Percentiles rank a stretch among this genome's conserved stretches.
Evolutionary conservation across 1,140 invertebrate species (phyloP).

Genomic region (Diploscapter pachys): DNA sequence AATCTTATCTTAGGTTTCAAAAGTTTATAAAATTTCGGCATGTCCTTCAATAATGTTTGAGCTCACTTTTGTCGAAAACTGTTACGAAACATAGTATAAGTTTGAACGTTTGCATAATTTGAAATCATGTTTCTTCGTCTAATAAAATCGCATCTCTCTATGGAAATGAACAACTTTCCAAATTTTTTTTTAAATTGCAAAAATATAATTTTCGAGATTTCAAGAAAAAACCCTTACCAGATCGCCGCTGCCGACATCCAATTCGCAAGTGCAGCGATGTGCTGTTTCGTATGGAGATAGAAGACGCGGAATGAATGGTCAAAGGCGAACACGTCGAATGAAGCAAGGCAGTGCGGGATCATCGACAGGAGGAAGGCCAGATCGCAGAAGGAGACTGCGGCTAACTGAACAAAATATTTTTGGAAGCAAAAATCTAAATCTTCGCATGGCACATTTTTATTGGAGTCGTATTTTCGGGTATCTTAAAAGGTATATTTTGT

Average conservation of each 20-base stretch:
- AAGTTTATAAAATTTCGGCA: too few relatives aligned
- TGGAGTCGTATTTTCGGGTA: background rate
- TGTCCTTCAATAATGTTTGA: too few relatives aligned
- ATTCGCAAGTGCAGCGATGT: slow-evolving; percentile 51
- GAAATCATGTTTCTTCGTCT: too few relatives aligned
- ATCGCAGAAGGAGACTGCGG: slow-evolving; percentile 55
- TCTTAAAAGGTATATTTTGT: background rate
- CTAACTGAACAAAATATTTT: slow-evolving; percentile 43
- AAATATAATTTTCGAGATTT: background rate
- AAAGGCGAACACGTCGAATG: slow-evolving; percentile 42
- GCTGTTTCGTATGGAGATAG: slow-evolving; percentile 42
- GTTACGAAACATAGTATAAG: too few relatives aligned
- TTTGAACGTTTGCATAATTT: too few relatives aligned
- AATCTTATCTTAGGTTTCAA: too few relatives aligned
- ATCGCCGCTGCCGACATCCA: slow-evolving; percentile 55
- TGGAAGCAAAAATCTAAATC: background rate
- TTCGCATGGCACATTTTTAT: background rate
- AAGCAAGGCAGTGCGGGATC: slow-evolving; percentile 51
- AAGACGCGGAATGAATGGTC: slow-evolving; percentile 39
- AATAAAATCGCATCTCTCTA: too few relatives aligned
- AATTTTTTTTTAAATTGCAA: too few relatives aligned
- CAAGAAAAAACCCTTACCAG: slow-evolving; percentile 39
- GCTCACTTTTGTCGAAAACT: too few relatives aligned
- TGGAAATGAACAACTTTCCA: too few relatives aligned
- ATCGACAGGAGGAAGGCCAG: slow-evolving; percentile 50